Evolutionary conservation across 2,113 vertebrate genomes (phyloP), one percentile per base, ranked within the genome.

Genomic region (Percina caprodes): DNA sequence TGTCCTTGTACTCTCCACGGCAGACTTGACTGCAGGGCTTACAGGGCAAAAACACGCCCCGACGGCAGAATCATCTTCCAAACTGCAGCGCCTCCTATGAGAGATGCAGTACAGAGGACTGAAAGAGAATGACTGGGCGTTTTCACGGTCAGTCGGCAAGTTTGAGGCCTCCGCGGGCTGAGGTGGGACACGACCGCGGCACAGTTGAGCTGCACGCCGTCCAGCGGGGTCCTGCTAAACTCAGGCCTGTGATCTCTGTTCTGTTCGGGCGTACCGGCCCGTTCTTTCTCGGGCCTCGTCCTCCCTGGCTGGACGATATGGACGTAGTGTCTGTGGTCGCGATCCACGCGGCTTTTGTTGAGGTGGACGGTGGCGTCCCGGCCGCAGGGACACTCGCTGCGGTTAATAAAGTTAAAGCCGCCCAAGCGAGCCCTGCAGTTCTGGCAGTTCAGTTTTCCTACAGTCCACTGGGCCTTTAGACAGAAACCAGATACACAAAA

Each of bases 361-460:
- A 97, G 94, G 93, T 96, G 94, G 76, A 95, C 91, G 52, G 93
- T 89, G 88, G 92, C 87, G 42, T 94, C 90, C 51, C 82, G 94
- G 84, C 96, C 96, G 85, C 96, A 96, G 65, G 95, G 95, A 88
- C 95, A 97, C 87, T 94, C 94, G 80, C 88, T 92, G 85, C 84
- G 90, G 77, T 90, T 94, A 69, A 96, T 61, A 79, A 98, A 98
- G 92, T 97, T 96, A 93, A 97, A 98, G 80, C 93, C 94, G 61
- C 96, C 97, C 88, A 97, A 88, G 21, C 89, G 95, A 83, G 95
- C 95, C 14, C 95, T 91, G 86, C 97, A 99, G 80, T 95, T 94
- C 0, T 92, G 95, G 86, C 96, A 98, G 89, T 95, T 95, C 68
- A 97, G 93, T 90, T 96, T 97, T 80, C 97, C 96, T 69, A 91